Evolutionary conservation across 1,140 invertebrate species (phyloP).

Genomic region (Dysdera silvatica): DNA sequence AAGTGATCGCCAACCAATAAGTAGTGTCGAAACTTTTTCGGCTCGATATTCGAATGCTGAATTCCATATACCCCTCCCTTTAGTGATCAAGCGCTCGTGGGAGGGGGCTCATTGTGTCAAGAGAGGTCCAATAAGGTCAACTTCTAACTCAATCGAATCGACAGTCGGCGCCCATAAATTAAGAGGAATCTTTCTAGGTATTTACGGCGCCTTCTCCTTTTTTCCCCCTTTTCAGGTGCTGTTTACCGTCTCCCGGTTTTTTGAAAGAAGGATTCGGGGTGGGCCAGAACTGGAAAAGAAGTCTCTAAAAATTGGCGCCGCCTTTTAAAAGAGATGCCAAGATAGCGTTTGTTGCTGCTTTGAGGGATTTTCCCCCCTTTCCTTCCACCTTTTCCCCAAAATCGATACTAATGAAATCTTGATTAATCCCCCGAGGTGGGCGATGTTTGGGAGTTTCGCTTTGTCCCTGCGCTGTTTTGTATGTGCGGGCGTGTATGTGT

Average conservation of each 20-base stretch:
- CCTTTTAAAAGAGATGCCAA: slow-evolving; percentile 21
- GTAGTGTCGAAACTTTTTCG: background rate
- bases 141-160: slow-evolving; percentile 28
- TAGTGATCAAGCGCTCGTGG: background rate
- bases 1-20: background rate
- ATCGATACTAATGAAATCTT: slow-evolving; percentile 32
- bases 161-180: slow-evolving; percentile 25
- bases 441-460: slow-evolving; percentile 24
- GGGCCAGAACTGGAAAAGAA: too few species aligned
- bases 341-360: slow-evolving; percentile 14
- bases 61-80: background rate
- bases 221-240: slow-evolving; percentile 6
- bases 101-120: too few species aligned
- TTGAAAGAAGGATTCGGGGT: too few species aligned
- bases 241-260: slow-evolving; percentile 22
- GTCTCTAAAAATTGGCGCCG: too few species aligned
- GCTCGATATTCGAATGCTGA: background rate
- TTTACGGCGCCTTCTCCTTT: too few species aligned
- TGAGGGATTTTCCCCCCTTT: slow-evolving; percentile 4
- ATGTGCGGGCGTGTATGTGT: too few species aligned
- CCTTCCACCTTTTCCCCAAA: too few species aligned
- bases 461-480: too few species aligned
- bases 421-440: slow-evolving; percentile 29
- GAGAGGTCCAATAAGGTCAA: slow-evolving; percentile 28
- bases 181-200: too few species aligned